Evolutionary conservation across 2,888 invertebrate genomes (phyloP).

Genomic region (Plebejus argus): DNA sequence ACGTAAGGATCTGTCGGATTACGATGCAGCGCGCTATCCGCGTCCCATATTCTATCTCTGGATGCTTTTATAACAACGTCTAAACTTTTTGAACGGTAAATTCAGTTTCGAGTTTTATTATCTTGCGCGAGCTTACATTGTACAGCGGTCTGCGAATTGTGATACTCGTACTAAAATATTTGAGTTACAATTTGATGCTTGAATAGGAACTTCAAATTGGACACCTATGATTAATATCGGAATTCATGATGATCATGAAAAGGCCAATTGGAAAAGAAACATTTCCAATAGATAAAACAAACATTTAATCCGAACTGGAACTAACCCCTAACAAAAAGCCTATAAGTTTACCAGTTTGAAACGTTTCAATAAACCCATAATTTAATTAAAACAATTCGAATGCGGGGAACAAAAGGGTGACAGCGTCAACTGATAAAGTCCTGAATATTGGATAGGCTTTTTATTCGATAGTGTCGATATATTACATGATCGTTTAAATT

Average conservation of each 20-base stretch:
- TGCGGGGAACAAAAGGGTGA: background rate
- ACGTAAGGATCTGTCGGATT: constrained; percentile 24
- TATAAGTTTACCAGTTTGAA: constrained; percentile 15
- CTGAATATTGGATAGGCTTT: constrained; percentile 5
- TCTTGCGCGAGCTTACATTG: background rate
- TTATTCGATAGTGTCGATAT: background rate
- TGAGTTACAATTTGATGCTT: background rate
- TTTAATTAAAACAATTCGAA: constrained; percentile 19
- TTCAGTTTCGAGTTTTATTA: constrained; percentile 22
- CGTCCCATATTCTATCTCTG: constrained; percentile 27
- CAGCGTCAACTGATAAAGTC: background rate
- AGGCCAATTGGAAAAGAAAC: background rate
- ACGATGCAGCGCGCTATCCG: constrained; percentile 22
- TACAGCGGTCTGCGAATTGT: background rate
- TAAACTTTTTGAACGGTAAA: constrained; percentile 25
- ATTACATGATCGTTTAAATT: background rate
- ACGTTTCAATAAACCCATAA: constrained; percentile 19
- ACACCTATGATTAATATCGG: background rate
- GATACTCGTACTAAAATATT: background rate
- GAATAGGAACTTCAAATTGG: background rate
- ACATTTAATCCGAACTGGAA: background rate
- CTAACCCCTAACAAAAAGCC: background rate
- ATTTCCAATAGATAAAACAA: background rate
- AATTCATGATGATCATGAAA: background rate
- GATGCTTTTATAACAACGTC: constrained; percentile 31